A percentile compares a stretch with the other conserved stretches of the same genome.
Conservation (phyloP, 2,113 vertebrate species). For the Oreochromis tanganicae region DNA sequence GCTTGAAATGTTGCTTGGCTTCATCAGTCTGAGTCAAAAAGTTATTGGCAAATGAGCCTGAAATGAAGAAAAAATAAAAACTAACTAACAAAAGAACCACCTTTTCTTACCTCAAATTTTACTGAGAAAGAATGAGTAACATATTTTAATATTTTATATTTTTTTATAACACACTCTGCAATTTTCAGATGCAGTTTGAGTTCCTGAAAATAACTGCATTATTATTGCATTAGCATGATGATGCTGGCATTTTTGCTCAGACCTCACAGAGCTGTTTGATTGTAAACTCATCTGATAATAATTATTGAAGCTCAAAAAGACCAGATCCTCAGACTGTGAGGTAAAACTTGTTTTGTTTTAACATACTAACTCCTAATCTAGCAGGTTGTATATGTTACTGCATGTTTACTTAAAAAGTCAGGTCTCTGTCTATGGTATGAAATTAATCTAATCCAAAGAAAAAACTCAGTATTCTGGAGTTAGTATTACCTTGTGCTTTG, state of each 20-base stretch:
- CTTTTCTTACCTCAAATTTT: neutral
- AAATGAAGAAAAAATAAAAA: neutral
- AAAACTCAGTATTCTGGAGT: neutral
- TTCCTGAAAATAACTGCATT: neutral
- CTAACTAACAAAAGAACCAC: neutral
- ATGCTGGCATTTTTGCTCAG: fast-evolving
- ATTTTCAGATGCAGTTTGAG: neutral
- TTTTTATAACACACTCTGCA: neutral
- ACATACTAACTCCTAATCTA: neutral
- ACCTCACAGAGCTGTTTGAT: neutral
- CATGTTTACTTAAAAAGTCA: neutral
- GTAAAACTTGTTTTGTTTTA: neutral
- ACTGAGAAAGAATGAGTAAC: neutral
- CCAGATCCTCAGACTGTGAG: fast-evolving
- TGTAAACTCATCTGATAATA: neutral
- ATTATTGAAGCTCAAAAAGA: neutral
- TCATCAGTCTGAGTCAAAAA: slow-evolving; percentile 30
- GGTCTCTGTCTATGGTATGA: neutral
- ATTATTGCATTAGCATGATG: neutral
- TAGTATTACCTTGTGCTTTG: neutral
- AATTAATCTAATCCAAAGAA: neutral
- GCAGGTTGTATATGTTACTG: neutral
- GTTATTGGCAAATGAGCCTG: neutral
- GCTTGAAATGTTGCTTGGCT: slow-evolving; percentile 1
- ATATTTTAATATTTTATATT: neutral